Conservation (phyloP, 2,888 invertebrate genomes). For the Mimachlamys varia region DNA sequence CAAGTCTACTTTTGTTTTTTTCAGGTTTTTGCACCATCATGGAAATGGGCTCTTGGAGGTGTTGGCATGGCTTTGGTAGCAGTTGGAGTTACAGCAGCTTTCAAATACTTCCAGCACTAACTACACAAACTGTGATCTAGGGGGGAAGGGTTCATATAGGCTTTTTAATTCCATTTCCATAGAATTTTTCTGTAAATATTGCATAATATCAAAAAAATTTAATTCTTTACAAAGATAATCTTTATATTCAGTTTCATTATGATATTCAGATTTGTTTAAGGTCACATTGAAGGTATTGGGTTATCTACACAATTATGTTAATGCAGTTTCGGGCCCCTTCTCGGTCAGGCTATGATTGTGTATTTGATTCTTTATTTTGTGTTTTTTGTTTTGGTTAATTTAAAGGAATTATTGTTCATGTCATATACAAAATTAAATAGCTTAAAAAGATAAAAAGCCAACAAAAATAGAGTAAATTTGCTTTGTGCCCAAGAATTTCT, state of each 20-base stretch:
- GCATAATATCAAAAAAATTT: neutral
- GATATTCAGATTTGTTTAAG: neutral
- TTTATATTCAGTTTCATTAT: neutral
- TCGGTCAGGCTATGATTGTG: neutral
- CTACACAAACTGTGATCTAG: neutral
- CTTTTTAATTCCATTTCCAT: neutral
- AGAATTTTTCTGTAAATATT: neutral
- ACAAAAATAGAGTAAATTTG: neutral
- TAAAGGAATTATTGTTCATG: neutral
- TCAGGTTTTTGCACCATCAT: constrained; percentile 58
- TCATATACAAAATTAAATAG: neutral
- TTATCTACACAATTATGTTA: neutral
- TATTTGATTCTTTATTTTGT: neutral
- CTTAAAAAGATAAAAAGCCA: neutral
- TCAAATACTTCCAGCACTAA: constrained; percentile 54
- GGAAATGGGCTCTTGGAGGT: constrained; percentile 66
- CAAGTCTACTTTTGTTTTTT: neutral
- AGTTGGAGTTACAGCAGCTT: constrained; percentile 58
- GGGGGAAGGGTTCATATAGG: neutral
- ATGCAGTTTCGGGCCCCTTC: neutral
- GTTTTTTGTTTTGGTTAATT: neutral
- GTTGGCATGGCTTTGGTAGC: constrained; percentile 65
- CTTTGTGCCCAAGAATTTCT: constrained; percentile 6
- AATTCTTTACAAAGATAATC: neutral
- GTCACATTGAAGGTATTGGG: neutral